These are phyloP conservation scores for Theonella swinhoei DNA, from an alignment of 37 sponge, comb jelly and placozoan species.

Conservation along the genomic window DNA sequence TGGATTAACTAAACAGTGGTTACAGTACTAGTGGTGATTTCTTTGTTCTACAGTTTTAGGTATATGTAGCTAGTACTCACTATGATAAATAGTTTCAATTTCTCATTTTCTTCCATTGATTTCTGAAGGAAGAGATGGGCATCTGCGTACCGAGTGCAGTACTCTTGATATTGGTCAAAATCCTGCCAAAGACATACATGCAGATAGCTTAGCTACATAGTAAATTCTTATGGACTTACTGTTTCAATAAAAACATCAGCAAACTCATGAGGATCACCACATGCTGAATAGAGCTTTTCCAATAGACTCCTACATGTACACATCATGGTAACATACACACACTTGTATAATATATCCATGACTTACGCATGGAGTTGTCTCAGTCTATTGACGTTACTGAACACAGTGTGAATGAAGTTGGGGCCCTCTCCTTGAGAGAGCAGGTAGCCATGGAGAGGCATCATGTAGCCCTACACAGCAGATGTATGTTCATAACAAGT, in stretches of 20 bases:
- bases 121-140: constrained; percentile 32
- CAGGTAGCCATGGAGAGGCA: constrained; percentile 34
- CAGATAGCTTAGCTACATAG: too few species aligned
- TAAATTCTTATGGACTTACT: too few species aligned
- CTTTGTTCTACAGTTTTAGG: too few species aligned
- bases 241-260: constrained; percentile 7
- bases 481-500: neutral
- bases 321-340: neutral
- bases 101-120: constrained; percentile 6
- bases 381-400: constrained; percentile 46
- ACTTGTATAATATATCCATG: too few species aligned
- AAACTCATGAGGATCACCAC: constrained; percentile 24
- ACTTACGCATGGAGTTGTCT: constrained; percentile 28
- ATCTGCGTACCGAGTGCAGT: constrained; percentile 55
- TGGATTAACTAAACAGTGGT: too few species aligned
- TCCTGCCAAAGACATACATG: neutral
- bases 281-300: constrained; percentile 12
- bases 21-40: too few species aligned
- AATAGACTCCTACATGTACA: constrained; percentile 19
- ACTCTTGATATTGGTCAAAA: constrained; percentile 29
- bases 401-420: constrained; percentile 49
- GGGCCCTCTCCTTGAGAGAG: constrained; percentile 34
- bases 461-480: constrained; percentile 48
- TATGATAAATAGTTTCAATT: constrained; percentile 23
- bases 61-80: constrained; percentile 7